phyloP scores from a whole-genome alignment of 2,113 vertebrate genomes.

The Anseranas semipalmata region DNA sequence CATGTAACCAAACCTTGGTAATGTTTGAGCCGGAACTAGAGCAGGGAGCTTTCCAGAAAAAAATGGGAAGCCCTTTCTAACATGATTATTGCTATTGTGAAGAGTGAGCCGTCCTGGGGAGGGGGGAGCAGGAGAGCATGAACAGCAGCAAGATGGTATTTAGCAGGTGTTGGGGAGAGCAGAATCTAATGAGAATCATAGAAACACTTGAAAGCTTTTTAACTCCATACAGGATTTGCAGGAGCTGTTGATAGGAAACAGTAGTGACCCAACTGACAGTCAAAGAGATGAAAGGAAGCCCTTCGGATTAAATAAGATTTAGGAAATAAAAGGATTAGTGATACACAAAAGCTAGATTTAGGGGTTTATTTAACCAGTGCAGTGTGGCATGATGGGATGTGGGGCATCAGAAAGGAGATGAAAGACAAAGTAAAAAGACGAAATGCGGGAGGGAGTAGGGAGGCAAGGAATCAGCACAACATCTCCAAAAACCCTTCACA shows the following conservation, averaged over 20 bases:
- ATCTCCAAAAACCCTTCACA: constrained; percentile 39
- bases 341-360: constrained; percentile 82
- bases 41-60: background rate
- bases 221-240: constrained; percentile 56
- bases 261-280: constrained; percentile 71
- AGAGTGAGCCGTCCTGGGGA: background rate
- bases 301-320: constrained; percentile 79
- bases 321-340: constrained; percentile 84
- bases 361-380: constrained; percentile 78
- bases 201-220: constrained; percentile 72
- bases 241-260: constrained; percentile 63
- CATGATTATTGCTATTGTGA: background rate
- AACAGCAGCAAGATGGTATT: constrained; percentile 15
- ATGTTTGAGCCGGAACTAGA: background rate
- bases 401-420: constrained; percentile 71
- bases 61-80: background rate
- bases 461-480: constrained; percentile 55
- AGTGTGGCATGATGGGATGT: constrained; percentile 75
- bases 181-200: constrained; percentile 60
- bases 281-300: constrained; percentile 79
- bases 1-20: background rate
- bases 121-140: background rate
- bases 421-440: constrained; percentile 63
- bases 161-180: constrained; percentile 52
- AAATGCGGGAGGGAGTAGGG: constrained; percentile 45